Percentiles rank a stretch among this genome's conserved stretches.
Evolutionary conservation across 2,888 invertebrate genomes (phyloP).

Genomic region (Trichogramma evanescens): DNA sequence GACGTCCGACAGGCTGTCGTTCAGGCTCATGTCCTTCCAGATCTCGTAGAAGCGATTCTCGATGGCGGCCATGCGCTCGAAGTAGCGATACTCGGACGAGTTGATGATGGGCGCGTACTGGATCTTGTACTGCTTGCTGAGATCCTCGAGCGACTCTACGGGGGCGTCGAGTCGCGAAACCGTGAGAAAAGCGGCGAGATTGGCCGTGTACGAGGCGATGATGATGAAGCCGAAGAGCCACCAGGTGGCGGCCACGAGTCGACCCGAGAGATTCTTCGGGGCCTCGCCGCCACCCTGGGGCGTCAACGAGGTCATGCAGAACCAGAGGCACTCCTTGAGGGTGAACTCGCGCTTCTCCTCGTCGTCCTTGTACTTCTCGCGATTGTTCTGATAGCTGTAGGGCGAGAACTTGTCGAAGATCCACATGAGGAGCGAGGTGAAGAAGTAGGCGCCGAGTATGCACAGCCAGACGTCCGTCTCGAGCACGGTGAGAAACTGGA

Average conservation of each 20-base stretch:
- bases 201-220: slow-evolving; percentile 97
- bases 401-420: slow-evolving; percentile 96
- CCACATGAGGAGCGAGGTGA: slow-evolving; percentile 92
- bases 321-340: slow-evolving; percentile 95
- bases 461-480: slow-evolving; percentile 96
- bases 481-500: slow-evolving; percentile 92
- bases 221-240: slow-evolving; percentile 99
- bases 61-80: slow-evolving; percentile 91
- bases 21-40: slow-evolving; percentile 96
- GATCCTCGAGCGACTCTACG: slow-evolving; percentile 86
- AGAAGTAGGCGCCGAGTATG: slow-evolving; percentile 89
- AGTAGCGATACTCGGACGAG: slow-evolving; percentile 87
- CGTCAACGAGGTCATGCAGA: slow-evolving; percentile 96
- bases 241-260: slow-evolving; percentile 95
- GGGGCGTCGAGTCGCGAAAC: slow-evolving; percentile 88
- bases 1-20: slow-evolving; percentile 82
- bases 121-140: slow-evolving; percentile 92
- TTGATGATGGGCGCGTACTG: slow-evolving; percentile 88
- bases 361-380: slow-evolving; percentile 85
- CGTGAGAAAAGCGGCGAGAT: slow-evolving; percentile 93
- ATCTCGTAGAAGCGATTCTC: slow-evolving; percentile 93
- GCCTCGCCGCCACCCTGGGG: slow-evolving; percentile 94
- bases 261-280: slow-evolving; percentile 90
- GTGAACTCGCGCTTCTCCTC: slow-evolving; percentile 92
- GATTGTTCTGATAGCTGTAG: slow-evolving; percentile 91